Base-by-base conservation (phyloP, 2,888 invertebrate species). In the Heliothis peltigera region DNA sequence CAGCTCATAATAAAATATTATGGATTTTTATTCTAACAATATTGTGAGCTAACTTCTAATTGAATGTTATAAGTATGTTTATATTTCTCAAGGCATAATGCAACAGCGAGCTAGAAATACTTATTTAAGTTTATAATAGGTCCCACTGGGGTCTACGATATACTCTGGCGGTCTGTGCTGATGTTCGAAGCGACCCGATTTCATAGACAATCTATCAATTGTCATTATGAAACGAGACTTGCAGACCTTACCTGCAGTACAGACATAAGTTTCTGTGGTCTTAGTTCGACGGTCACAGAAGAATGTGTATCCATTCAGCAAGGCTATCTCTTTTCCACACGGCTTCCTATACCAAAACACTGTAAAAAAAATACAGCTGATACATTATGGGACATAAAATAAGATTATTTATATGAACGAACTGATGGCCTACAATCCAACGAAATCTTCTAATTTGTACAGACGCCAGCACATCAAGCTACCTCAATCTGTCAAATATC, bases 271-370 rank as follows among this genome's bases (percentile, higher is more conserved):
- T 1, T 62, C 64, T 0, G 56, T 65, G 0, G 21, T 6, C 5
- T 43, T 63, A 4, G 6, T 42, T 4, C 58, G 52, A 0, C 43
- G 25, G 8, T 63, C 54, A 4, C 59, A 64, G 63, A 86, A 86
- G 70, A 83, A 91, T 0, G 86, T 83, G 63, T 73, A 89, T 0
- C 86, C 84, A 2, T 85, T 56, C 0, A 86, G 48, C 1, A 91
- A 49, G 0, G 84, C 84, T 35, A 87, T 39, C 32, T 67, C 63
- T 22, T 82, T 87, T 0, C 87, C 87, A 10, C 56, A 54, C 4
- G 7, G 32, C 18, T 82, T 87, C 15, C 52, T 46, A 0, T 71
- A 66, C 54, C 79, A 68, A 2, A 51, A 17, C 0, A 78, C 73
- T 78, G 59, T 8, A 57, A n/a, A 47, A 46, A 19, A 54, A 32